phyloP scores from a whole-genome alignment of 2,113 vertebrate species.

The Ibidorhyncha struthersii region DNA sequence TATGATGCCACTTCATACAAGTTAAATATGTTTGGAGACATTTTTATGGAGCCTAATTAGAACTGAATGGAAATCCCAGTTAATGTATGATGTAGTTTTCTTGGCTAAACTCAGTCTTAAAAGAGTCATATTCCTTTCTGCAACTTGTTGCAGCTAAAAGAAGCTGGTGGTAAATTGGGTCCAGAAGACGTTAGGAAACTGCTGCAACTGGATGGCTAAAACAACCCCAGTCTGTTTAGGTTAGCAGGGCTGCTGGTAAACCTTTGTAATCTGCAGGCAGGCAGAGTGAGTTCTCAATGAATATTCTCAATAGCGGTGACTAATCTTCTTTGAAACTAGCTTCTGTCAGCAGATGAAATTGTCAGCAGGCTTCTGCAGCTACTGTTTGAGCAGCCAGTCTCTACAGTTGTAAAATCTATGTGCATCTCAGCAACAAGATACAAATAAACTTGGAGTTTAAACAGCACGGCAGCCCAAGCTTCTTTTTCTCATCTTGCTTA shows the following conservation, averaged over 20 bases:
- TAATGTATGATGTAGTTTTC: constrained; percentile 30
- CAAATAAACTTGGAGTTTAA: not conserved
- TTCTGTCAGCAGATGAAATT: constrained; percentile 21
- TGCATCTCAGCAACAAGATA: not conserved
- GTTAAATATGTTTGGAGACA: constrained; percentile 37
- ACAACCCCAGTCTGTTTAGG: not conserved
- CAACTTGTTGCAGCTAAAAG: constrained; percentile 30
- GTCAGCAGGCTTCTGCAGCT: constrained; percentile 24
- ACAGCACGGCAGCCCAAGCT: rapidly evolving
- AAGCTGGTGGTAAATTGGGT: not conserved
- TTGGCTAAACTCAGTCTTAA: constrained; percentile 26
- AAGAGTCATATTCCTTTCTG: constrained; percentile 35
- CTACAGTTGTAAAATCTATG: not conserved
- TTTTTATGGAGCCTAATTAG: constrained; percentile 57
- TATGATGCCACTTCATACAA: not conserved
- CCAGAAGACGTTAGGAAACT: not conserved
- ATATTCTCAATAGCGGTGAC: constrained; percentile 7
- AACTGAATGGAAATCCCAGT: constrained; percentile 39
- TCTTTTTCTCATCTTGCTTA: not conserved
- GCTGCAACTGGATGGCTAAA: not conserved
- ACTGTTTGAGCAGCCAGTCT: not conserved
- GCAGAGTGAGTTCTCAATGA: not conserved
- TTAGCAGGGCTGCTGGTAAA: not conserved
- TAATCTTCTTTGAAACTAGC: constrained; percentile 32
- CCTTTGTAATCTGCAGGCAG: constrained; percentile 19